phyloP scores from a whole-genome alignment of 2,797 vertebrate genomes.

The Labeo calbasu region DNA sequence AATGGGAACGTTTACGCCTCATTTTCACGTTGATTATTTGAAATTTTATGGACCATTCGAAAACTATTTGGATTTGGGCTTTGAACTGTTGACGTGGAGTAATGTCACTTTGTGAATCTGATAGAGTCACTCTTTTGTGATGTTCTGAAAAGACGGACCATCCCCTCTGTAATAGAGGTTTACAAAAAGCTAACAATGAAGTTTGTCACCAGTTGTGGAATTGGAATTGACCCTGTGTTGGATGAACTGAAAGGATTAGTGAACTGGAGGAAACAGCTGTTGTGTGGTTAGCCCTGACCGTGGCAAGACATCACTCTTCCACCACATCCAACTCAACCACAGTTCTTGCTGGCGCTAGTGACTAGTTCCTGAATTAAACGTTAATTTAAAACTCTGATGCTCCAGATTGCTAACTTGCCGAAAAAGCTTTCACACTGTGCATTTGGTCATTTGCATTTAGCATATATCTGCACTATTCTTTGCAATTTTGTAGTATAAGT shows the following conservation, averaged over 20 bases:
- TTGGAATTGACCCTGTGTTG: conserved; percentile 29
- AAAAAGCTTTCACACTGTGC: neutral
- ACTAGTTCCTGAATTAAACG: neutral
- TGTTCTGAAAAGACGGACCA: conserved; percentile 18
- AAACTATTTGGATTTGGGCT: conserved; percentile 33
- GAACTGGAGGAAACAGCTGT: conserved; percentile 59
- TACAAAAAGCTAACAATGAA: conserved; percentile 41
- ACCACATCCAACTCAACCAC: conserved; percentile 38
- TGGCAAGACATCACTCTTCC: conserved; percentile 23
- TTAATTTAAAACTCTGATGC: neutral
- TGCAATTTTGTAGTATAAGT: neutral
- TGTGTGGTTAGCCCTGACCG: conserved; percentile 51
- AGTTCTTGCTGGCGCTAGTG: conserved; percentile 2
- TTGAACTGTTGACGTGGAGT: neutral
- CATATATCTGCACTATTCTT: neutral
- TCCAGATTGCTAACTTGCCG: neutral
- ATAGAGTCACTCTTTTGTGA: conserved; percentile 33
- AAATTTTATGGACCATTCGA: neutral
- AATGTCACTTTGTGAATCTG: conserved; percentile 30
- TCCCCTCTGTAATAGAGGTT: conserved; percentile 41
- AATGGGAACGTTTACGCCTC: conserved; percentile 3
- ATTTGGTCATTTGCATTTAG: neutral
- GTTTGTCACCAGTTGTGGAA: conserved; percentile 26
- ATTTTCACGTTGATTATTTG: conserved; percentile 25
- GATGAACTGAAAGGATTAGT: conserved; percentile 35